A percentile compares a stretch with the other conserved stretches of the same genome.
These are phyloP conservation scores for Drosophila neonasuta DNA, from an alignment of 2,888 invertebrate species.

Conservation along the genomic window DNA sequence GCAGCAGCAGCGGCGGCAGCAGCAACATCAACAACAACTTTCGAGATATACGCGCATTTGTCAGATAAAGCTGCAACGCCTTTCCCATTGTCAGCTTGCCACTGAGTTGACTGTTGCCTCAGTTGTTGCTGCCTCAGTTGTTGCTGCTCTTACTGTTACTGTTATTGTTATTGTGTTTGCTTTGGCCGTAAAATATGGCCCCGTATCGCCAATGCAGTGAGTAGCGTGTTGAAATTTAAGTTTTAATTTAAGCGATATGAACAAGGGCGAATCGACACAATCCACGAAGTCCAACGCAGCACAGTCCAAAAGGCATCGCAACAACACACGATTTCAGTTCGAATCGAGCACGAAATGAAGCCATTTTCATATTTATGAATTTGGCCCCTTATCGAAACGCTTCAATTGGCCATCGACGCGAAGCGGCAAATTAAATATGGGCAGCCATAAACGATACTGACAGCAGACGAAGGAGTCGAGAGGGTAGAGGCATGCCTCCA, in stretches of 20 bases:
- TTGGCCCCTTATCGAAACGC: slow-evolving; percentile 75
- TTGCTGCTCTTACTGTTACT: slow-evolving; percentile 15
- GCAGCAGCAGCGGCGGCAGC: slow-evolving; percentile 33
- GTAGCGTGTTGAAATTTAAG: slow-evolving; percentile 75
- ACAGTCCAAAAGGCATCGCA: slow-evolving; percentile 15
- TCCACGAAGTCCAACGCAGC: neutral
- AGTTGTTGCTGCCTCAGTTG: slow-evolving; percentile 5
- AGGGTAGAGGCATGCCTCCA: slow-evolving; percentile 8
- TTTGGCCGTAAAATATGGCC: slow-evolving; percentile 64
- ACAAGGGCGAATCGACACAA: slow-evolving; percentile 51
- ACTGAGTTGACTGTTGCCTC: slow-evolving; percentile 49
- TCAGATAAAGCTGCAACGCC: slow-evolving; percentile 75
- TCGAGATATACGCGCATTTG: slow-evolving; percentile 75
- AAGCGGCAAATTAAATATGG: slow-evolving; percentile 76
- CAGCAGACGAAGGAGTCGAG: slow-evolving; percentile 33
- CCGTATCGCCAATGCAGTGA: slow-evolving; percentile 57
- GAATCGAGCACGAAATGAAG: slow-evolving; percentile 69
- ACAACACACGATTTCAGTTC: slow-evolving; percentile 5
- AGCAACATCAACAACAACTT: slow-evolving; percentile 67
- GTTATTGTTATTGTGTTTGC: slow-evolving; percentile 56
- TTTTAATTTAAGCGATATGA: slow-evolving; percentile 76
- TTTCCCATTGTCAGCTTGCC: slow-evolving; percentile 72
- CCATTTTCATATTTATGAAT: slow-evolving; percentile 79
- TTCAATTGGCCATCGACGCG: slow-evolving; percentile 74
- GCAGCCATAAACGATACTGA: slow-evolving; percentile 77